Conservation (phyloP, 2,113 vertebrate species). For the Campylorhamphus procurvoides region DNA sequence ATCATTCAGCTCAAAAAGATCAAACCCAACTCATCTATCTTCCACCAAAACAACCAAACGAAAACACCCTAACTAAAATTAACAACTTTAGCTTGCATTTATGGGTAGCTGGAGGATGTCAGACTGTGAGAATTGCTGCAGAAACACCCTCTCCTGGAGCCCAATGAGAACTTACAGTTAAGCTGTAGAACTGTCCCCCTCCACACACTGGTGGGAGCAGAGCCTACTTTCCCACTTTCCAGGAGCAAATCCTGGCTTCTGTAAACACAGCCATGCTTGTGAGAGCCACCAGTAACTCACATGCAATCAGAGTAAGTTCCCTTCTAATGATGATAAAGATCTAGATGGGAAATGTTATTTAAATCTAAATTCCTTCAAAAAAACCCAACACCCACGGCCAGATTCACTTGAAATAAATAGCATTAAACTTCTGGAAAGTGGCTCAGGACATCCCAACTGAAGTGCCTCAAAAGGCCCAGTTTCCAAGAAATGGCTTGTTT, state of each 20-base stretch:
- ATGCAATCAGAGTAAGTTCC: not conserved
- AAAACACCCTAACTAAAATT: not conserved
- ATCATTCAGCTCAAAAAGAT: not conserved
- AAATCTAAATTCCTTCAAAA: not conserved
- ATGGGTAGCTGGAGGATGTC: not conserved
- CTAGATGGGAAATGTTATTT: not conserved
- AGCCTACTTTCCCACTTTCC: not conserved
- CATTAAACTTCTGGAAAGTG: not conserved
- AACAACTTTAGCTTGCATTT: not conserved
- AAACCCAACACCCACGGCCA: rapidly evolving
- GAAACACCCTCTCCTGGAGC: not conserved
- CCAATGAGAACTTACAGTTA: not conserved
- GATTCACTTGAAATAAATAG: not conserved
- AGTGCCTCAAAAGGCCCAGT: not conserved
- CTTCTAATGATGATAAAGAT: not conserved
- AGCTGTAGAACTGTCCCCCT: not conserved
- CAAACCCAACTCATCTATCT: not conserved
- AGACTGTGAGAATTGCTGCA: not conserved
- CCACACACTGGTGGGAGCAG: rapidly evolving
- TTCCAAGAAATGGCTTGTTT: not conserved
- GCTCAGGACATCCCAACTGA: not conserved
- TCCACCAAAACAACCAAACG: not conserved
- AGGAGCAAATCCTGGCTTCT: not conserved
- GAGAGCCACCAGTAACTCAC: not conserved
- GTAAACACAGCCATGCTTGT: not conserved